Conservation (phyloP, 2,797 vertebrate genomes). For the Tapera naevia region DNA sequence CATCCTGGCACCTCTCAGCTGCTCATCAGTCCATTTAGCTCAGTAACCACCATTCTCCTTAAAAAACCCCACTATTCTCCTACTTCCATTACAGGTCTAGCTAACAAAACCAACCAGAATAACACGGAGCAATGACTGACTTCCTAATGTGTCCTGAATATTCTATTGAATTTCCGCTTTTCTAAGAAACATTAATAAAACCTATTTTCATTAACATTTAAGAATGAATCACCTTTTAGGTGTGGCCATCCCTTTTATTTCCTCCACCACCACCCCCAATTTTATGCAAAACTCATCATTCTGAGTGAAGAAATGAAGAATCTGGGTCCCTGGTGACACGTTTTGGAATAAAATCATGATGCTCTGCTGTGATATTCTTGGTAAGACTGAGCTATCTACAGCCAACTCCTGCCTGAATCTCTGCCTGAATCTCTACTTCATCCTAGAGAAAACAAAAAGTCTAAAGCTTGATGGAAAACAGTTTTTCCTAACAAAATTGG, state of each 20-base stretch:
- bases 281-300: background rate
- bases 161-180: background rate
- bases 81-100: background rate
- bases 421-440: background rate
- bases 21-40: background rate
- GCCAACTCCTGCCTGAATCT: background rate
- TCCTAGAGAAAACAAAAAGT: background rate
- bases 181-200: background rate
- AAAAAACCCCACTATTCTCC: background rate
- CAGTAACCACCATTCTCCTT: background rate
- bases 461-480: background rate
- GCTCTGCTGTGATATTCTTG: background rate
- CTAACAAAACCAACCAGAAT: background rate
- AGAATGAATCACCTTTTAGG: background rate
- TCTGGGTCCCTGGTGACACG: background rate
- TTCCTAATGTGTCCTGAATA: background rate
- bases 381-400: background rate
- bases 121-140: background rate
- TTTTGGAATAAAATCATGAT: conserved; percentile 13
- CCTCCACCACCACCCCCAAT: background rate
- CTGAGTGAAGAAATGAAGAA: background rate
- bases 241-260: background rate
- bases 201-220: background rate
- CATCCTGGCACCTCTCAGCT: background rate
- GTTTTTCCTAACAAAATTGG: background rate